These are phyloP conservation scores for Peromyscus maniculatus DNA, from an alignment of 2,113 vertebrate species.

Conservation along the genomic window DNA sequence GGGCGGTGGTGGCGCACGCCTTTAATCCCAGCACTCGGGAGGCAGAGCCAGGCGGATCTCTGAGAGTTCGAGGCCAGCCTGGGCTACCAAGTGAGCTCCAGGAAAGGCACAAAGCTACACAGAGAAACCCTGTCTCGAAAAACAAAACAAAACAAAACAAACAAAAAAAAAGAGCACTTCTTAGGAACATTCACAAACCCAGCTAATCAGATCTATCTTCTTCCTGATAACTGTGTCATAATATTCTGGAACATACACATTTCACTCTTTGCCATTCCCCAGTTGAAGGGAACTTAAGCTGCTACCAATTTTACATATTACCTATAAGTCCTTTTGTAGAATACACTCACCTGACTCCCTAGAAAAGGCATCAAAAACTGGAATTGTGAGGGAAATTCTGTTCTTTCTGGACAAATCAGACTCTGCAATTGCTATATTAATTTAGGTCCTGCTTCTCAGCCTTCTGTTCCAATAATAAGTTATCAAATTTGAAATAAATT, in stretches of 20 bases:
- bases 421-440: neutral
- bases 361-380: neutral
- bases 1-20: too few species aligned
- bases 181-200: neutral
- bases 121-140: too few species aligned
- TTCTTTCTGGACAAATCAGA: neutral
- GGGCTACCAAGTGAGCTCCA: too few species aligned
- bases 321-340: neutral
- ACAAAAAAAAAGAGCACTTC: neutral
- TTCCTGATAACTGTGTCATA: neutral
- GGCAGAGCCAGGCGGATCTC: too few species aligned
- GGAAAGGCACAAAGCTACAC: too few species aligned
- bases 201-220: neutral
- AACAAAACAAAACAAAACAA: too few species aligned
- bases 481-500: neutral
- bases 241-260: neutral
- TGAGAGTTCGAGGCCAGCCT: too few species aligned
- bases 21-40: too few species aligned
- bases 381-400: neutral
- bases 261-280: neutral
- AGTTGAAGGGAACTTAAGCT: neutral
- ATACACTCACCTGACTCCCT: neutral
- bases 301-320: neutral
- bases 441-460: neutral
- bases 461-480: neutral